Evolutionary conservation across 2,888 invertebrate genomes (phyloP).

Genomic region (Ophion costatus): DNA sequence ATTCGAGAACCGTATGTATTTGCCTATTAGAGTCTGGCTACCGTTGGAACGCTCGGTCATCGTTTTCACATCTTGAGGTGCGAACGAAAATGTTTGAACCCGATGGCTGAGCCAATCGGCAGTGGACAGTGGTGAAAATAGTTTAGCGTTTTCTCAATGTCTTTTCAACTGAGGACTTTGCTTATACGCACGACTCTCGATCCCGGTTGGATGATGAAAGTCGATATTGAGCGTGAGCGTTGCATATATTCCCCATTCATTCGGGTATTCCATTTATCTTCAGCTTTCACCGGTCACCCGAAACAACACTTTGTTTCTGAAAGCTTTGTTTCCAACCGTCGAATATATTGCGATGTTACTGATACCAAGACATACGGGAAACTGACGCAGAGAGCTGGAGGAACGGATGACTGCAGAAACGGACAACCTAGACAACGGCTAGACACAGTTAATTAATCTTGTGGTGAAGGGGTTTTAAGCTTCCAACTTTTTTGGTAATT

Average conservation of each 20-base stretch:
- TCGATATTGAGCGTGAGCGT: not conserved
- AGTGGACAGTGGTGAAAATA: not conserved
- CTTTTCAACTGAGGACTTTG: not conserved
- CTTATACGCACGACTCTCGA: not conserved
- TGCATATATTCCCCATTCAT: not conserved
- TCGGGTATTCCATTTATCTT: not conserved
- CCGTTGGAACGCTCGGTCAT: slow-evolving; percentile 7
- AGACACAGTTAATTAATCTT: slow-evolving; percentile 42
- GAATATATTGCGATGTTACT: slow-evolving; percentile 42
- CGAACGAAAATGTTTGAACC: slow-evolving; percentile 16
- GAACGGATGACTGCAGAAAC: slow-evolving; percentile 24
- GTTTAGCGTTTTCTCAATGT: not conserved
- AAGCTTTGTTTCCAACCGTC: slow-evolving; percentile 14
- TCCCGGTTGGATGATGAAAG: not conserved
- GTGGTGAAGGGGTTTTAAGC: slow-evolving; percentile 79
- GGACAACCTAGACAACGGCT: slow-evolving; percentile 52
- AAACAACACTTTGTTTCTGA: slow-evolving; percentile 5
- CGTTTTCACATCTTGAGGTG: slow-evolving; percentile 14
- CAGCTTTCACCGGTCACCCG: not conserved
- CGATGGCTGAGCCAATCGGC: not conserved
- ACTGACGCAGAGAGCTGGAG: slow-evolving; percentile 31
- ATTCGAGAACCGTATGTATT: not conserved
- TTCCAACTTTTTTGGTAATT: slow-evolving; percentile 80
- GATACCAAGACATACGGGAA: slow-evolving; percentile 50
- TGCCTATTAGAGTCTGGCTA: slow-evolving; percentile 37